Conservation (phyloP, 1,140 invertebrate genomes). For the Penaeus indicus region DNA sequence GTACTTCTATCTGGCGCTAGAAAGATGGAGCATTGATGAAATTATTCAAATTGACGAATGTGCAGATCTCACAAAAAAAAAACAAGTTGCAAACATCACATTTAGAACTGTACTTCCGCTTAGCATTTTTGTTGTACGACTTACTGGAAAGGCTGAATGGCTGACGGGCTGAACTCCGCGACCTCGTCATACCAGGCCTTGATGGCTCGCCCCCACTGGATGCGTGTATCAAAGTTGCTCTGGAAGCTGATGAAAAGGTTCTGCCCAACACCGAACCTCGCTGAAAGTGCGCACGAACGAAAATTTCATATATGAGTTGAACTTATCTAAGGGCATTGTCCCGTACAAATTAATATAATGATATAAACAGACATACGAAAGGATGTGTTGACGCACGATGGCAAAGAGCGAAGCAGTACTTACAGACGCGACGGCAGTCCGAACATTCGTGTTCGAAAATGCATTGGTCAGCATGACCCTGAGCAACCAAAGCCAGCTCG, state of each 20-base stretch:
- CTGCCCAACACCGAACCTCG: constrained; percentile 67
- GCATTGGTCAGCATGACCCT: constrained; percentile 86
- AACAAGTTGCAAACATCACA: too few species aligned
- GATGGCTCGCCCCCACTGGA: constrained; percentile 66
- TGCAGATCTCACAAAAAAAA: too few species aligned
- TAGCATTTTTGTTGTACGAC: constrained; percentile 1
- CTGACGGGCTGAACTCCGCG: constrained; percentile 50
- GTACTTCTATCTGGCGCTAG: too few species aligned
- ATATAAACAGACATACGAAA: background rate
- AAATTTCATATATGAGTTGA: background rate
- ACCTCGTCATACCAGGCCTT: constrained; percentile 68
- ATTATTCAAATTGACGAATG: too few species aligned
- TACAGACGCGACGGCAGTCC: constrained; percentile 75
- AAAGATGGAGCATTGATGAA: too few species aligned
- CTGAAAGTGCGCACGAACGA: constrained; percentile 34
- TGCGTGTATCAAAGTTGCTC: constrained; percentile 51
- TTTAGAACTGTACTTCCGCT: too few species aligned
- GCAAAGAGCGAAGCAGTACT: constrained; percentile 69
- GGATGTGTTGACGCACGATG: background rate
- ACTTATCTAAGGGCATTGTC: background rate
- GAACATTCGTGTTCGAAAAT: constrained; percentile 80
- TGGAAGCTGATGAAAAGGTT: constrained; percentile 66
- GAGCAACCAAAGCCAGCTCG: constrained; percentile 83
- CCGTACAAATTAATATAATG: background rate
- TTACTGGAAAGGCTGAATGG: constrained; percentile 66